These are phyloP conservation scores for Canis aureus DNA, from an alignment of 2,113 vertebrate species.

Conservation along the genomic window DNA sequence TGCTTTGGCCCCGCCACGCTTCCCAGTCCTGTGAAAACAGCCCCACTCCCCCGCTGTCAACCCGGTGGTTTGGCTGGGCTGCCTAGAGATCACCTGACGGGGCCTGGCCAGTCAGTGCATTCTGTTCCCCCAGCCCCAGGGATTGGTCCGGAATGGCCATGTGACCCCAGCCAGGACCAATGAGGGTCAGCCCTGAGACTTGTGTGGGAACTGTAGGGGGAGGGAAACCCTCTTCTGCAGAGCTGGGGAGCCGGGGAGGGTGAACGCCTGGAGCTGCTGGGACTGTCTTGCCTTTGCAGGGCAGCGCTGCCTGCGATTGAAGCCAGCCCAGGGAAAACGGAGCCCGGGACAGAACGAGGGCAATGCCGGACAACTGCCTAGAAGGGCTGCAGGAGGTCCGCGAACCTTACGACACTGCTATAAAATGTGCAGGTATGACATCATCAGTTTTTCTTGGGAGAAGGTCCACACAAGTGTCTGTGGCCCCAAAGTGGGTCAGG, in stretches of 20 bases:
- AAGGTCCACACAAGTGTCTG: not conserved
- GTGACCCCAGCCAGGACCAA: not conserved
- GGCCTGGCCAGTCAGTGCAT: not conserved
- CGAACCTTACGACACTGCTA: not conserved
- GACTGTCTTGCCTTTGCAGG: not conserved
- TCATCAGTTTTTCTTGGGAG: not conserved
- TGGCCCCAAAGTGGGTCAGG: not conserved
- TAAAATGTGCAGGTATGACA: not conserved
- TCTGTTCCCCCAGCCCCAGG: not conserved
- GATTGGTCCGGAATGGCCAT: not conserved
- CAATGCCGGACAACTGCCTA: not conserved
- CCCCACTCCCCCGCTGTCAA: not conserved
- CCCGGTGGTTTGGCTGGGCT: not conserved
- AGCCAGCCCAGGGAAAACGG: not conserved
- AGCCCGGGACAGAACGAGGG: not conserved
- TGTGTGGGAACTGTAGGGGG: not conserved
- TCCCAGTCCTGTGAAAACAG: not conserved
- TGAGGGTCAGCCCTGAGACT: not conserved
- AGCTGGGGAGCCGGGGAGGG: not conserved
- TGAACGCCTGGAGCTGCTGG: not conserved
- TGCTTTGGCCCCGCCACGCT: not conserved
- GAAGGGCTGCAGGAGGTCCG: too few relatives aligned
- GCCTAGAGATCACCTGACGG: not conserved
- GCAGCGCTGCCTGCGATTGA: not conserved
- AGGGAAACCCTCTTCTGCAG: not conserved